Conservation (phyloP, 2,888 invertebrate genomes). For the Coremacera marginata region DNA sequence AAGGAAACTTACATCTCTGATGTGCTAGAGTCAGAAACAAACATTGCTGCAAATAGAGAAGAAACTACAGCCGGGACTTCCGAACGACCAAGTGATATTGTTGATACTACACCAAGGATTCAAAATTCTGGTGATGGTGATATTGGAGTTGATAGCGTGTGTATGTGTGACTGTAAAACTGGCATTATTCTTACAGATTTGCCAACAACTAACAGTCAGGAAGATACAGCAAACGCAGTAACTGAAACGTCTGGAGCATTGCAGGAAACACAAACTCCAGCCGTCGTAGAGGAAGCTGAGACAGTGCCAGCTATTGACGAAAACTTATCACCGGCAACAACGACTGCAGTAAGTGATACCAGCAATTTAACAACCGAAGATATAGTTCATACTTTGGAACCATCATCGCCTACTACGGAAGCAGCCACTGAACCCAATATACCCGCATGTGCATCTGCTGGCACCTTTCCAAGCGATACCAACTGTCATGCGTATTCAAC, state of each 20-base stretch:
- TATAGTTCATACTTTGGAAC: neutral
- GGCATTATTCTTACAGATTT: neutral
- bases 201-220: neutral
- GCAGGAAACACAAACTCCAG: neutral
- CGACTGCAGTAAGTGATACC: neutral
- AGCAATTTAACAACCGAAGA: neutral
- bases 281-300: neutral
- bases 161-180: conserved; percentile 13
- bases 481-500: conserved; percentile 55
- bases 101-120: neutral
- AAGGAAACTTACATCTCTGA: neutral
- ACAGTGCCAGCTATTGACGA: neutral
- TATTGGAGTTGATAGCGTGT: neutral
- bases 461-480: conserved; percentile 47
- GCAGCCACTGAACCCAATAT: neutral
- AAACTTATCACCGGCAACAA: neutral
- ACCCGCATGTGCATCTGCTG: conserved; percentile 49
- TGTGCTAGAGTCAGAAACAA: neutral
- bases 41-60: neutral
- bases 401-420: neutral
- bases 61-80: neutral
- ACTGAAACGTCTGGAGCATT: neutral
- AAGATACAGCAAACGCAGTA: neutral
- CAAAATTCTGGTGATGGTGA: neutral
- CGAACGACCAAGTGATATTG: too few relatives aligned